phyloP scores from a whole-genome alignment of 2,113 vertebrate genomes.

The Plecotus auritus region DNA sequence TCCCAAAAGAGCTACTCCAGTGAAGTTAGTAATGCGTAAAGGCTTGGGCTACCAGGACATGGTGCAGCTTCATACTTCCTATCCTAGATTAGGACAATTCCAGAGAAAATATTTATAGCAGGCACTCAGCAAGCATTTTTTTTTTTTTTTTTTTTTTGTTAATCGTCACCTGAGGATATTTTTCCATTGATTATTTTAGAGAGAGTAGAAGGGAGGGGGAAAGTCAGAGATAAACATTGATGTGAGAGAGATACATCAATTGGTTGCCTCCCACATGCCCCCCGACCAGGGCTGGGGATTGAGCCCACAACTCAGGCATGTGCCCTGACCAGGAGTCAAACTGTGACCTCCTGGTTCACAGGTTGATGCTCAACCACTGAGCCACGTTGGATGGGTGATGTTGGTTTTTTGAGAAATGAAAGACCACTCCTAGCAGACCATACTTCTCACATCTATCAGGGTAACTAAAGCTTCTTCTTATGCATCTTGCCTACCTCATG shows the following conservation, averaged over 20 bases:
- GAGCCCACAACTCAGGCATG: too few relatives aligned
- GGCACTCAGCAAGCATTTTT: neutral
- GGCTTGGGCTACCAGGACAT: neutral
- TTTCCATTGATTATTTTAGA: neutral
- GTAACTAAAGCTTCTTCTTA: neutral
- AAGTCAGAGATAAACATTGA: neutral
- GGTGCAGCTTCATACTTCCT: neutral
- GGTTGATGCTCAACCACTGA: too few relatives aligned
- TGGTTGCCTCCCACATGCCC: too few relatives aligned
- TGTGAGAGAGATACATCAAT: neutral
- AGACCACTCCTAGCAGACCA: neutral
- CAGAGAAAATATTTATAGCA: conserved; percentile 16
- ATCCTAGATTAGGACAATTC: neutral
- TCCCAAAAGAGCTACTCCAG: neutral
- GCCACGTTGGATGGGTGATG: neutral
- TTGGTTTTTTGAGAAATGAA: neutral
- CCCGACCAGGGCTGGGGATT: too few relatives aligned
- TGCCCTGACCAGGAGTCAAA: too few relatives aligned
- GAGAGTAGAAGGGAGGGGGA: neutral
- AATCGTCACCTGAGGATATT: neutral
- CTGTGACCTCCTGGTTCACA: too few relatives aligned
- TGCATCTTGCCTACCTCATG: neutral
- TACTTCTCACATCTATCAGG: neutral
- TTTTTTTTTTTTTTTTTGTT: neutral
- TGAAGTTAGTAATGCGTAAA: neutral